Evolutionary conservation across 2,888 invertebrate genomes (phyloP).

Genomic region (Platycheirus rosarum): DNA sequence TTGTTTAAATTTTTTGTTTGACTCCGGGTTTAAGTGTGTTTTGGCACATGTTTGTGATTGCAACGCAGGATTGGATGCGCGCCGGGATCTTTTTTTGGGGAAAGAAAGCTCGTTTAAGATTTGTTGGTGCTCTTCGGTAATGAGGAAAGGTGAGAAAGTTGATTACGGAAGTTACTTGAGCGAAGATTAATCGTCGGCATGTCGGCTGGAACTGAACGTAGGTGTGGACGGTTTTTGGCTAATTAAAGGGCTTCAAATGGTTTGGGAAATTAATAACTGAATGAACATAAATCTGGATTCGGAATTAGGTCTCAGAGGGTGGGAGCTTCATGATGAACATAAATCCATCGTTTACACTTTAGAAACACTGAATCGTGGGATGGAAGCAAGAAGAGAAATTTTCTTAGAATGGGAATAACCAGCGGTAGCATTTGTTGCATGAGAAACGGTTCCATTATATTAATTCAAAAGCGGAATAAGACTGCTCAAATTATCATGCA

Average conservation of each 20-base stretch:
- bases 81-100: conserved; percentile 6
- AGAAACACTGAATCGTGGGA: no score
- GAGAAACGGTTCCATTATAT: no score
- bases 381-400: no score
- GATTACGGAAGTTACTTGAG: conserved; percentile 26
- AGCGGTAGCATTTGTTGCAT: no score
- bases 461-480: no score
- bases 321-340: neutral
- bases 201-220: conserved; percentile 26
- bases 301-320: neutral
- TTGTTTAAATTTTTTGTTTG: conserved; percentile 2
- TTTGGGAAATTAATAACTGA: neutral
- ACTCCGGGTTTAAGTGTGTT: conserved; percentile 32
- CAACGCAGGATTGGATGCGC: neutral
- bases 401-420: no score
- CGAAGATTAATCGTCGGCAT: conserved; percentile 26
- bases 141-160: conserved; percentile 43
- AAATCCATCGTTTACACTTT: no score
- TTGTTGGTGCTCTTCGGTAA: conserved; percentile 47
- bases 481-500: no score
- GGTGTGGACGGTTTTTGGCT: conserved; percentile 36
- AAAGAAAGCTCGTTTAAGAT: conserved; percentile 50
- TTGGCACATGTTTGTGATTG: conserved; percentile 51
- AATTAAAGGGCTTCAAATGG: conserved; percentile 18
- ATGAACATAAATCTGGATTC: conserved; percentile 26